Conservation (phyloP, 2,113 vertebrate species). For the Cyphomyrus discorhynchus region DNA sequence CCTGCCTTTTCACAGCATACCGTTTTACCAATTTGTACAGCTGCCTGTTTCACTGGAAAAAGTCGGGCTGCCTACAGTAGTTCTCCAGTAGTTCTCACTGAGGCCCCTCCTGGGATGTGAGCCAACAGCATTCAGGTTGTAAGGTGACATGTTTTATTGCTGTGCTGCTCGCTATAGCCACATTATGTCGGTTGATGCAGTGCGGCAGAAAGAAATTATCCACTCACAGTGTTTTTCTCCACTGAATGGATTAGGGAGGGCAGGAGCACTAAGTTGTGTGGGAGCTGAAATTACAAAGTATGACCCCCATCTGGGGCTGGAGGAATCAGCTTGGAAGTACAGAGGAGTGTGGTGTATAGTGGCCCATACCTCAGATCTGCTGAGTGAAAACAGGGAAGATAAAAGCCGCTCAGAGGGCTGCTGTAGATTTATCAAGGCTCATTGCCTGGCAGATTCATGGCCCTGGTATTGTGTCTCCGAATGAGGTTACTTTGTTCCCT, state of each 20-base stretch:
- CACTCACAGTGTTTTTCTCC: background rate
- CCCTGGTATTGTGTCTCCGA: constrained; percentile 10
- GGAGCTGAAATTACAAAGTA: background rate
- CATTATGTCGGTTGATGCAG: background rate
- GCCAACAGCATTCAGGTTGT: background rate
- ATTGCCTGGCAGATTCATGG: constrained; percentile 12
- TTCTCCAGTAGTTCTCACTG: background rate
- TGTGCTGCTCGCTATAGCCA: background rate
- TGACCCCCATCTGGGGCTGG: background rate
- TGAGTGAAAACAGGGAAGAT: background rate
- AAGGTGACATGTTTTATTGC: background rate
- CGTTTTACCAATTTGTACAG: background rate
- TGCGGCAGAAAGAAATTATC: background rate
- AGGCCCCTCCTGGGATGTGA: background rate
- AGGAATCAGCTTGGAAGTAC: background rate
- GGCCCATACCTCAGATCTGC: background rate
- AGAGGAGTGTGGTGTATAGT: background rate
- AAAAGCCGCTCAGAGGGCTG: background rate
- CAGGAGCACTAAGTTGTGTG: background rate
- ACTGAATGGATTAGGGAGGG: background rate
- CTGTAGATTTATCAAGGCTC: background rate
- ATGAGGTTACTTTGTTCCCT: constrained; percentile 9
- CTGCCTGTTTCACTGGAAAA: background rate
- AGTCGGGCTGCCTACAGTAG: background rate
- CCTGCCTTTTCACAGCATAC: background rate